Evolutionary conservation across 1,140 invertebrate species (phyloP).

Genomic region (Nymphalis io): DNA sequence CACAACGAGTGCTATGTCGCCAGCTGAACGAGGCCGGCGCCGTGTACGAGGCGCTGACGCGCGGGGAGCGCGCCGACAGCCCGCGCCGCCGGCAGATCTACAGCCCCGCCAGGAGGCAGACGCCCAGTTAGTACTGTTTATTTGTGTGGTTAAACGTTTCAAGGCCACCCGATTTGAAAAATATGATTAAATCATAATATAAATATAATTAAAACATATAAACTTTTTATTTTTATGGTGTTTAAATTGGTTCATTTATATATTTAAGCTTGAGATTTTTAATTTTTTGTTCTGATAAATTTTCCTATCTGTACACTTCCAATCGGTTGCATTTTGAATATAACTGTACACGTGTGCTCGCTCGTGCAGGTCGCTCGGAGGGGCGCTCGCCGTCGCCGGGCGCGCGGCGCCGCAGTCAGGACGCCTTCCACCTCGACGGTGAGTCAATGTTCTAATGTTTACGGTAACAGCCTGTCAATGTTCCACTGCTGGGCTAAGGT

Average conservation of each 20-base stretch:
- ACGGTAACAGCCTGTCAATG: too few relatives aligned
- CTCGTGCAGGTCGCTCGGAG: slow-evolving; percentile 83
- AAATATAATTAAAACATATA: too few relatives aligned
- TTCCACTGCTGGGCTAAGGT: too few relatives aligned
- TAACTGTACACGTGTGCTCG: too few relatives aligned
- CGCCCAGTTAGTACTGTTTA: slow-evolving; percentile 81
- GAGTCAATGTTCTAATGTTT: slow-evolving; percentile 6
- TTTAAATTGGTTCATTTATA: too few relatives aligned
- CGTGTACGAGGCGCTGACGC: slow-evolving; percentile 90
- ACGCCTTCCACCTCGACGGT: slow-evolving; percentile 92
- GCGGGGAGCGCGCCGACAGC: slow-evolving; percentile 88
- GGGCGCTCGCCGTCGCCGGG: slow-evolving; percentile 90
- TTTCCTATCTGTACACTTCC: neutral
- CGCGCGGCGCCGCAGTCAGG: slow-evolving; percentile 93
- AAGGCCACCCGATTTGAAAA: too few relatives aligned
- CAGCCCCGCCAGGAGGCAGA: slow-evolving; percentile 89
- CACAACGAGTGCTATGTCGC: neutral
- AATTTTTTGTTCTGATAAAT: neutral
- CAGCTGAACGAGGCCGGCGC: slow-evolving; percentile 93
- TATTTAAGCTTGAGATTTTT: neutral
- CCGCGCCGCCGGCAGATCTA: slow-evolving; percentile 83
- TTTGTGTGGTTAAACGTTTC: too few relatives aligned
- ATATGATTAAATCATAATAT: too few relatives aligned
- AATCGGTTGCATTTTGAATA: too few relatives aligned
- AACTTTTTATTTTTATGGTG: too few relatives aligned